phyloP scores from a whole-genome alignment of 2,888 invertebrate genomes.

The Orthosia gracilis region DNA sequence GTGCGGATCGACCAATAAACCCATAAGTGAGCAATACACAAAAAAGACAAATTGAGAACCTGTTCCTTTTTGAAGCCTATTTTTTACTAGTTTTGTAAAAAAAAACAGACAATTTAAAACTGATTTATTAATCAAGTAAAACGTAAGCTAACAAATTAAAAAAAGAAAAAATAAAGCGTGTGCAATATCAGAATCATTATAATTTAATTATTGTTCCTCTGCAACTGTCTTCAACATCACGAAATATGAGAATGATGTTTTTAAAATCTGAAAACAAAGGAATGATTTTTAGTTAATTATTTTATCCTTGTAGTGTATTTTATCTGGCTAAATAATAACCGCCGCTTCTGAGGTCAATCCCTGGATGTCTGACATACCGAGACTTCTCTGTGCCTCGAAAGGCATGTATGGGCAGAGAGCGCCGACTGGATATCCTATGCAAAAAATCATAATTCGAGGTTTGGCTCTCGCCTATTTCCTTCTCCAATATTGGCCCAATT shows the following conservation, averaged over 20 bases:
- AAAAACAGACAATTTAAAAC: background rate
- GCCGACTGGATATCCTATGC: no score
- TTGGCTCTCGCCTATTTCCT: no score
- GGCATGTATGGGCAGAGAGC: no score
- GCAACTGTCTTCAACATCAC: conserved; percentile 49
- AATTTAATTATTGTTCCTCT: conserved; percentile 11
- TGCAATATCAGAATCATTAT: background rate
- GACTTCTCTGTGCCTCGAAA: no score
- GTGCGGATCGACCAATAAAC: no score
- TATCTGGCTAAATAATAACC: background rate
- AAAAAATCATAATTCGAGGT: no score
- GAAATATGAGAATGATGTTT: conserved; percentile 50
- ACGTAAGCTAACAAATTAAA: background rate
- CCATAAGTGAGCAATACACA: no score
- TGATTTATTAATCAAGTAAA: background rate
- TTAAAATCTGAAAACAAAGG: conserved; percentile 40
- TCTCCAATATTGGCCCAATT: no score
- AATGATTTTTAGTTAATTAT: background rate
- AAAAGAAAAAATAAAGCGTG: background rate
- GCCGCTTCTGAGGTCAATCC: background rate
- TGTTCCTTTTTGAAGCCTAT: no score
- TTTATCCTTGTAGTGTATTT: background rate
- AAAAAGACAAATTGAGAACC: no score
- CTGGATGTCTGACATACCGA: no score
- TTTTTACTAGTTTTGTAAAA: no score